Evolutionary conservation across 2,888 invertebrate genomes (phyloP).

Genomic region (Drosophila imparisetae): DNA sequence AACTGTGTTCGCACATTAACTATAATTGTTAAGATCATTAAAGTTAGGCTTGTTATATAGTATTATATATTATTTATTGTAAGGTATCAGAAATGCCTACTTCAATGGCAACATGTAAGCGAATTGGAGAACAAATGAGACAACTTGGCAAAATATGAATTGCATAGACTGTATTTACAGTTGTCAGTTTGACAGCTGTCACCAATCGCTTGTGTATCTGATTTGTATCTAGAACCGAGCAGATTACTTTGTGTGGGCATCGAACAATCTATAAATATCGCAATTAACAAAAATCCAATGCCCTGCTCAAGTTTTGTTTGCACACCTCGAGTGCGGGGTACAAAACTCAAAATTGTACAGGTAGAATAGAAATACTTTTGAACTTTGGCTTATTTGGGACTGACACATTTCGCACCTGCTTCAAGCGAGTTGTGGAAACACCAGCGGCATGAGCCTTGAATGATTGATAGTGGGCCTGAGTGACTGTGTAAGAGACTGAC

Average conservation of each 20-base stretch:
- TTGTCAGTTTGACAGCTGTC: conserved; percentile 9
- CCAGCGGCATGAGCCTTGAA: conserved; percentile 30
- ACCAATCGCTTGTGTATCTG: background rate
- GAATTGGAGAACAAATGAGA: background rate
- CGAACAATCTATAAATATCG: background rate
- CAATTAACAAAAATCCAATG: conserved; percentile 13
- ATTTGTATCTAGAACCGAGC: conserved; percentile 2
- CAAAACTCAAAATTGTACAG: conserved; percentile 4
- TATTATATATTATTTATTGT: background rate
- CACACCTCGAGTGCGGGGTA: background rate
- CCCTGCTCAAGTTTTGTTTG: background rate
- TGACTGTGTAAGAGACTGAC: conserved; percentile 8
- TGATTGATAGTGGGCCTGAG: conserved; percentile 64
- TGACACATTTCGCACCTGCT: conserved; percentile 71
- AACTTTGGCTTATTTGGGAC: conserved; percentile 51
- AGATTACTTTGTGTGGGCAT: background rate
- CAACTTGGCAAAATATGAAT: background rate
- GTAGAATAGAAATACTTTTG: conserved; percentile 20
- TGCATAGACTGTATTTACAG: background rate
- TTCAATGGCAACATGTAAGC: background rate
- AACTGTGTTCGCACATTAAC: background rate
- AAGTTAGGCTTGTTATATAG: background rate
- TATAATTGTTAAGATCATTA: background rate
- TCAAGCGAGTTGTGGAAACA: conserved; percentile 30
- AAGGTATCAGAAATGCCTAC: background rate